A percentile compares a stretch with the other conserved stretches of the same genome.
These are phyloP conservation scores for Corapipo altera DNA, from an alignment of 2,113 vertebrate species.

Conservation along the genomic window DNA sequence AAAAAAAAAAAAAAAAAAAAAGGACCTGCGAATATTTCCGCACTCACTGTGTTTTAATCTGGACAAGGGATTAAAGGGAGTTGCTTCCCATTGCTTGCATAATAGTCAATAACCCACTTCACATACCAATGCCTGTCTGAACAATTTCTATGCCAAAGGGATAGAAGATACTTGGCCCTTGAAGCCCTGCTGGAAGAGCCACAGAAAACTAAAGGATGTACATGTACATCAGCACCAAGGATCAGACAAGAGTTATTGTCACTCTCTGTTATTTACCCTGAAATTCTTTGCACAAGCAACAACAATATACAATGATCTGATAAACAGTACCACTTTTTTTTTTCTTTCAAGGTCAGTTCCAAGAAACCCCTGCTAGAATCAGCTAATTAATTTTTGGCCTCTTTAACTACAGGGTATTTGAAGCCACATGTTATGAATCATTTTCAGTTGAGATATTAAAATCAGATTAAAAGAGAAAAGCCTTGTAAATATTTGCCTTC, in stretches of 20 bases:
- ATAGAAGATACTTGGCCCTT: not conserved
- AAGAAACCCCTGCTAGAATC: slow-evolving; percentile 76
- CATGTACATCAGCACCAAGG: not conserved
- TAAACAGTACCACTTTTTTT: slow-evolving; percentile 33
- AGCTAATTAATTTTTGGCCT: slow-evolving; percentile 80
- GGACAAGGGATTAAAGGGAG: slow-evolving; percentile 46
- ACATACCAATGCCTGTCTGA: not conserved
- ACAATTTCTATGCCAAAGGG: not conserved
- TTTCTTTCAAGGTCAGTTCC: slow-evolving; percentile 74
- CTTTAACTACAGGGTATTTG: slow-evolving; percentile 75
- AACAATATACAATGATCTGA: slow-evolving; percentile 68
- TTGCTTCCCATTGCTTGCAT: slow-evolving; percentile 8
- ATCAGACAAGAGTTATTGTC: slow-evolving; percentile 31
- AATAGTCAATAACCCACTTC: not conserved
- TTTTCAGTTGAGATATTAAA: slow-evolving; percentile 83
- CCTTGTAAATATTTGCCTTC: slow-evolving; percentile 83
- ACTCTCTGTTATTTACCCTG: slow-evolving; percentile 55
- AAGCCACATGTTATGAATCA: slow-evolving; percentile 76
- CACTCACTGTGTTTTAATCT: slow-evolving; percentile 38
- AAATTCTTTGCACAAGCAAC: slow-evolving; percentile 65
- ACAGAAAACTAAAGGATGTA: not conserved
- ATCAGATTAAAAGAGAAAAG: slow-evolving; percentile 82
- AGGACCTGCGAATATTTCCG: slow-evolving; percentile 10
- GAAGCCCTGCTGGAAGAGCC: not conserved
- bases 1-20: slow-evolving; percentile 13